Base-by-base conservation (phyloP, 2,888 invertebrate species). In the Meloe dianella region DNA sequence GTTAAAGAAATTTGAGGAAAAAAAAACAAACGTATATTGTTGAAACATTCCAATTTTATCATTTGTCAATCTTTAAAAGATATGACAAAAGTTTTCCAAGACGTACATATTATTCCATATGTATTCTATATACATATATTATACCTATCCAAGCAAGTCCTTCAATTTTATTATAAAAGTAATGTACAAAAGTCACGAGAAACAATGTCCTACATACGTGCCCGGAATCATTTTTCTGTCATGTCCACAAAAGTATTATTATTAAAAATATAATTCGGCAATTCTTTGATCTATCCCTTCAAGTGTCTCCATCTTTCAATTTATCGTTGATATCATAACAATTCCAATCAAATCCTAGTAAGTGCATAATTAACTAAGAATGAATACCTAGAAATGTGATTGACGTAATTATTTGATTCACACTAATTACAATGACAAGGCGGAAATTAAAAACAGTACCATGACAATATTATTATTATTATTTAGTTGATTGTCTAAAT, bases 81-180 rank as follows among this genome's bases (percentile, higher is more conserved):
- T 20, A 59, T 59, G 59, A 59, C 35, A 59, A 59, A 59, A 59
- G 32, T 59, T 59, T 59, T 38, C 59, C 54, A 54, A 24, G 41
- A 51, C 14, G 3, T 54, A 54, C 24, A 7, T 24, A 54, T 27
- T 24, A 54, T 54, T 54, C 22, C 17, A 47, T 24, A 54, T 24
- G 6, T 54, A 24, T 54, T 12, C 12, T 24, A 24, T 47, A 47
- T 54, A 54, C 6, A 12, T 24, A 47, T 47, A 47, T 20, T 7
- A 17, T 54, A 51, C 51, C 54, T 54, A 54, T 54, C 54, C 59
- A 24, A 17, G 24, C 57, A 57, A 29, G 57, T 30, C 17, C 24
- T 20, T 22, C 20, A 38, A 24, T 38, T 29, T 24, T 54, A 54
- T 54, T 54, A 54, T 24, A 54, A 54, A 54, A 54, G 54, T 59